These are phyloP conservation scores for Mycalesis mineus DNA, from an alignment of 2,888 invertebrate genomes.

Conservation along the genomic window DNA sequence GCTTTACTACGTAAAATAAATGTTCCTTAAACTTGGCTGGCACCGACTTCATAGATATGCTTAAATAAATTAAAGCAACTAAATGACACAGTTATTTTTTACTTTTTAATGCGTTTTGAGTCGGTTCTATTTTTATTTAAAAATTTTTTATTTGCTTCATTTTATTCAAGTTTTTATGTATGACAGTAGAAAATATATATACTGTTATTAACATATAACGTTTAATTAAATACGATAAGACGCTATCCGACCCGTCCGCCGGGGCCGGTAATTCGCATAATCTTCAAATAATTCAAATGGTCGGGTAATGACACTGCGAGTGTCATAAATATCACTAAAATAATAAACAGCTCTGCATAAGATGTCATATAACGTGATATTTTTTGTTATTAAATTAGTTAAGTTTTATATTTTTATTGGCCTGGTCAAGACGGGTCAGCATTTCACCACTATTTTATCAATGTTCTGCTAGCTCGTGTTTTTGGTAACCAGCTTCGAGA, in stretches of 20 bases:
- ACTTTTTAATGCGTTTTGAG: too few relatives aligned
- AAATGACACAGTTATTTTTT: too few relatives aligned
- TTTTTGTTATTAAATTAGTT: neutral
- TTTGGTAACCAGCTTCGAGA: too few relatives aligned
- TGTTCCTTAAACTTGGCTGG: too few relatives aligned
- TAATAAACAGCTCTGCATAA: neutral
- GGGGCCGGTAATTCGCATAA: neutral
- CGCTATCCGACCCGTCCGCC: neutral
- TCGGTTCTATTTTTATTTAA: too few relatives aligned
- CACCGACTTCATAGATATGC: too few relatives aligned
- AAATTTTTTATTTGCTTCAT: too few relatives aligned
- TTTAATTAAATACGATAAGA: neutral
- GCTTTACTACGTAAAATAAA: too few relatives aligned
- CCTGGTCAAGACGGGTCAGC: neutral
- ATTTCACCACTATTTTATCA: neutral
- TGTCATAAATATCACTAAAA: neutral
- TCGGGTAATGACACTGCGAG: neutral
- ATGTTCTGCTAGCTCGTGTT: too few relatives aligned
- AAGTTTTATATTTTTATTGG: neutral
- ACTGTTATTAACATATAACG: neutral
- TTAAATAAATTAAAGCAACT: too few relatives aligned
- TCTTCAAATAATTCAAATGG: neutral
- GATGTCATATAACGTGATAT: neutral
- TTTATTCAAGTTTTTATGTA: too few relatives aligned
- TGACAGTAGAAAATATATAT: too few relatives aligned